Percentiles rank a stretch among this genome's conserved stretches.
These are phyloP conservation scores for Drosophila auraria DNA, from an alignment of 1,140 invertebrate genomes.

Conservation along the genomic window DNA sequence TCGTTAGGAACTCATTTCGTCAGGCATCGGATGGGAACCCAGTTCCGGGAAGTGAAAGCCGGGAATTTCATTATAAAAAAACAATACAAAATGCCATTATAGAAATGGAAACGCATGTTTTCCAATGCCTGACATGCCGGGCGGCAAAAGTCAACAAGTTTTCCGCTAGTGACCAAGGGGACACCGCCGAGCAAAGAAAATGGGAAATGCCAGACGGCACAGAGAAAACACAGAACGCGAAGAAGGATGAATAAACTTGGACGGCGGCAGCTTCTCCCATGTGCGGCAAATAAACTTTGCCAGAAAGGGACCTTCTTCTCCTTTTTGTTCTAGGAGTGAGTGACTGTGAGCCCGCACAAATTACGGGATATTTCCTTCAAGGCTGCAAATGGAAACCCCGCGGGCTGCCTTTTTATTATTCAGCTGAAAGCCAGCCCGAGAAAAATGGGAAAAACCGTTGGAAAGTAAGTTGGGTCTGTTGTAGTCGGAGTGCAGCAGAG, in stretches of 20 bases:
- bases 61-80: constrained; percentile 34
- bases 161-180: constrained; percentile 18
- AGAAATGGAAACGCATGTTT: constrained; percentile 30
- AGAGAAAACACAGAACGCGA: constrained; percentile 18
- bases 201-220: constrained; percentile 18
- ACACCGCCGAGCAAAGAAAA: constrained; percentile 18
- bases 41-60: constrained; percentile 24
- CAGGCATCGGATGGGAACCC: neutral
- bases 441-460: constrained; percentile 20
- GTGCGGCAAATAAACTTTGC: constrained; percentile 61
- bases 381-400: constrained; percentile 41
- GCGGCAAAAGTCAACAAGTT: constrained; percentile 20
- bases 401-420: constrained; percentile 47
- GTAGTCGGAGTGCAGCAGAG: constrained; percentile 19
- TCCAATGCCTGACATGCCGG: constrained; percentile 4
- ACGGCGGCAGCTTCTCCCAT: constrained; percentile 56
- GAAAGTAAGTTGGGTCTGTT: constrained; percentile 25
- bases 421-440: constrained; percentile 9
- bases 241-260: constrained; percentile 37
- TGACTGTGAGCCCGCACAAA: constrained; percentile 24
- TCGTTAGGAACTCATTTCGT: constrained; percentile 4
- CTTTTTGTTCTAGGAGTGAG: constrained; percentile 16
- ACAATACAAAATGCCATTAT: constrained; percentile 49
- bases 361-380: constrained; percentile 35
- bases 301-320: constrained; percentile 27